A percentile compares a stretch with the other conserved stretches of the same genome.
Conservation (phyloP, 2,113 vertebrate genomes). For the Mobula hypostoma region DNA sequence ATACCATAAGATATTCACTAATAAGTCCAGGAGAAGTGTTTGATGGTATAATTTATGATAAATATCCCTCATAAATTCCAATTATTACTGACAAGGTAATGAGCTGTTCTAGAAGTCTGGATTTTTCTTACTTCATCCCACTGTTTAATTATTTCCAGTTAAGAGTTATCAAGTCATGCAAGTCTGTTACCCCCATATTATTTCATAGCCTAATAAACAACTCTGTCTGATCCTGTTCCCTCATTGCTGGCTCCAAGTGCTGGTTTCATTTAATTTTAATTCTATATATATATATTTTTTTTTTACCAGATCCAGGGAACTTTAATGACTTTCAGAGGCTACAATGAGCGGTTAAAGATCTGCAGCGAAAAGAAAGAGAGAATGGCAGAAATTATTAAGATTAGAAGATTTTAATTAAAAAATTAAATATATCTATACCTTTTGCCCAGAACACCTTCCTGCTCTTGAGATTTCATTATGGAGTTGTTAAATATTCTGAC, state of each 20-base stretch:
- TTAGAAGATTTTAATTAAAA: background rate
- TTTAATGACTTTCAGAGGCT: background rate
- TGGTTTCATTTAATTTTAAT: background rate
- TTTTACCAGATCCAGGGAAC: background rate
- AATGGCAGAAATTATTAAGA: background rate
- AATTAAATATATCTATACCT: background rate
- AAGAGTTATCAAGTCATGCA: background rate
- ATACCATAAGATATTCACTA: too few relatives aligned
- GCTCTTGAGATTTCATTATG: background rate
- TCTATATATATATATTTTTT: too few relatives aligned
- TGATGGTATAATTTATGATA: too few relatives aligned
- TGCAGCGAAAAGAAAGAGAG: background rate
- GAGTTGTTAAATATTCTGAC: constrained; percentile 14
- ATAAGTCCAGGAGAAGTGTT: too few relatives aligned
- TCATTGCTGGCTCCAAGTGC: background rate
- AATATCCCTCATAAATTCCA: background rate
- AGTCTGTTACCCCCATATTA: background rate
- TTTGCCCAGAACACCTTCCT: background rate
- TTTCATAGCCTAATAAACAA: background rate
- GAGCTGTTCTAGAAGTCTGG: background rate
- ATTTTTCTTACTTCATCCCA: background rate
- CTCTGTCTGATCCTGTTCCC: background rate
- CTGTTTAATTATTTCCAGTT: background rate
- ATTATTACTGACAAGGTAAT: background rate
- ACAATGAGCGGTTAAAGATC: background rate